Base-by-base conservation (phyloP, 2,797 vertebrate species). In the Paguma larvata region DNA sequence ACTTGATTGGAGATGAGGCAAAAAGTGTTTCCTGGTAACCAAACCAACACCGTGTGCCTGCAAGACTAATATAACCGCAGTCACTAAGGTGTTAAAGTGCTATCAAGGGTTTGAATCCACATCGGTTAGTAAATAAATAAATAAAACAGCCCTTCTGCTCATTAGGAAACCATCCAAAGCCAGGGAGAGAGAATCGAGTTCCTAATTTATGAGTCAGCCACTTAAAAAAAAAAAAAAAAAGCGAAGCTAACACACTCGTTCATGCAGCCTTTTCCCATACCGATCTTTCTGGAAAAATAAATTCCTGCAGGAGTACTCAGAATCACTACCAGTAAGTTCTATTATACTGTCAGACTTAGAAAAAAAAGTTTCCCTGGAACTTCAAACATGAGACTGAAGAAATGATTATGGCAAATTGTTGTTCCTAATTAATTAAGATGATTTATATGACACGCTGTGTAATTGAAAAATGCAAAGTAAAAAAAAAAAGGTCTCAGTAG, bases 121-220 rank as follows among this genome's bases (percentile, higher is more conserved):
- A 94, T 10, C 5, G 13, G 67, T 85, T 80, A 85, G 53, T 87
- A 89, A 97, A 91, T 73, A 96, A 97, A 97, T 89, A 92, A 97
- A 97, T 83, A 95, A 97, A 96, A 78, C 77, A 96, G 14, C 53
- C 91, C 84, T 93, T 41, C 41, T 95, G 46, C 75, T 98, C 85
- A 68, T 96, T 94, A 97, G 94, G 95, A 96, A 95, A 68, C 32
- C 75, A 97, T 79, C 67, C 89, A 77, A 96, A 88, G 93, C 92
- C 94, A 32, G 8, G 85, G 63, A 97, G 65, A 97, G 85, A 73
- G 72, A 98, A 97, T 38, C 75, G 51, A 32, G 95, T 48, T 97
- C 85, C 75, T 96, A 97, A 96, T 96, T 97, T 96, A 93, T 97
- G 95, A 98, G 93, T 89, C 85, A 95, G 70, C 14, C 53, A 56